Evolutionary conservation across 1,140 invertebrate species (phyloP), one percentile per base, ranked within the genome.

Genomic region (Scylla paramamosain): DNA sequence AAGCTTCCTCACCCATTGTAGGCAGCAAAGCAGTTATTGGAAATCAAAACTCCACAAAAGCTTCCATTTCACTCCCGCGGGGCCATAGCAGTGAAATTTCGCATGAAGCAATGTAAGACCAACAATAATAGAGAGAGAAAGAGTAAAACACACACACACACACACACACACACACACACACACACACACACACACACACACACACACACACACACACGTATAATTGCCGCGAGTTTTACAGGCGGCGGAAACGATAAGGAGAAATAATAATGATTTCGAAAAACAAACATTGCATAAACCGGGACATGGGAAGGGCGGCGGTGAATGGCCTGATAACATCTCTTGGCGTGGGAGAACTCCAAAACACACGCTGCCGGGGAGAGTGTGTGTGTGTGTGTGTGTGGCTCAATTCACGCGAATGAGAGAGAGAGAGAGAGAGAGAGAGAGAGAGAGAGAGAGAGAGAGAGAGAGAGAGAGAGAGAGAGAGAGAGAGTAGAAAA

Each of bases 201-300:
- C 39, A 39, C 39, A 39, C 39, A 39, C 39, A 39, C 39, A 39
- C 39, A 39, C 39, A 39, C 39, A 86, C n/a, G 12, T 86, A 86
- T 86, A 39, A 29, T 45, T 45, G 32, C 31, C 29, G 46, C n/a
- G n/a, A 29, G 32, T 59, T 91, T 28, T 91, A 91, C 90, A 48
- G 28, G 91, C 91, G 67, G 77, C 7, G 29, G 39, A 59, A 91
- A n/a, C 91, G 91, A 32, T 84, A 93, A 84, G 91, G 67, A 82
- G 83, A 25, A 82, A 93, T 39, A 93, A 93, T 93, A 93, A 84
- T 84, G 29, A 84, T 93, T 84, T 93, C n/a, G 91, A 84, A 93
- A 93, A 59, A 93, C 77, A 93, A 93, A 93, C 77, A 93, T 83
- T 93, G 52, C 82, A 84, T 93, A 84, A 93, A 93, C 91, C 32